phyloP scores from a whole-genome alignment of 2,113 vertebrate species.

The Zosterops pallidus region DNA sequence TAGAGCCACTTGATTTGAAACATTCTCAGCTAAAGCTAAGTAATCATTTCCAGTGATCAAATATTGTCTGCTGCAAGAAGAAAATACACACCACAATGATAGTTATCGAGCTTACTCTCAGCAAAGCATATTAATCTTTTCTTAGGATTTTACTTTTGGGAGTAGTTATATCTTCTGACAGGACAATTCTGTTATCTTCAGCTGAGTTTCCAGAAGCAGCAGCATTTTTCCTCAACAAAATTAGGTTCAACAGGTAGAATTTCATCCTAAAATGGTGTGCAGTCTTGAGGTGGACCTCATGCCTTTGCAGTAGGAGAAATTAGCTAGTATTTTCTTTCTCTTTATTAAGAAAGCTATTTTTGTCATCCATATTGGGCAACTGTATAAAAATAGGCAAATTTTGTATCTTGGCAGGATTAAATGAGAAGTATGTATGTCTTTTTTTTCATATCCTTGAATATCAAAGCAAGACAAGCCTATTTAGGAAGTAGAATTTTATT shows the following conservation, averaged over 20 bases:
- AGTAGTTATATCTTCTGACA: neutral
- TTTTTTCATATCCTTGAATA: conserved; percentile 62
- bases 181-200: neutral
- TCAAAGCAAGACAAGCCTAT: conserved; percentile 61
- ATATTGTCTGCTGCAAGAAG: neutral
- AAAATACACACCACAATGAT: neutral
- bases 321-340: neutral
- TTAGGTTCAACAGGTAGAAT: neutral
- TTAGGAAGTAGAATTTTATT: conserved; percentile 56
- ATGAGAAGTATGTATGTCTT: conserved; percentile 27
- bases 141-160: conserved; percentile 32
- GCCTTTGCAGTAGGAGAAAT: neutral
- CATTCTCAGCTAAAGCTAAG: conserved; percentile 32
- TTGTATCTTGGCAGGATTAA: conserved; percentile 55
- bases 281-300: neutral
- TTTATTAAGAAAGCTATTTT: conserved; percentile 52
- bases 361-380: conserved; percentile 21
- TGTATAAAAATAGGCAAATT: conserved; percentile 44
- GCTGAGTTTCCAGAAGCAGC: neutral
- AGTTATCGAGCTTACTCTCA: conserved; percentile 7
- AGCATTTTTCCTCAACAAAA: neutral
- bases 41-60: conserved; percentile 43
- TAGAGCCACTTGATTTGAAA: conserved; percentile 45
- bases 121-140: conserved; percentile 34
- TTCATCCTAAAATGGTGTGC: neutral